Evolutionary conservation across 2,888 invertebrate genomes (phyloP).

Genomic region (Hartigia nigra): DNA sequence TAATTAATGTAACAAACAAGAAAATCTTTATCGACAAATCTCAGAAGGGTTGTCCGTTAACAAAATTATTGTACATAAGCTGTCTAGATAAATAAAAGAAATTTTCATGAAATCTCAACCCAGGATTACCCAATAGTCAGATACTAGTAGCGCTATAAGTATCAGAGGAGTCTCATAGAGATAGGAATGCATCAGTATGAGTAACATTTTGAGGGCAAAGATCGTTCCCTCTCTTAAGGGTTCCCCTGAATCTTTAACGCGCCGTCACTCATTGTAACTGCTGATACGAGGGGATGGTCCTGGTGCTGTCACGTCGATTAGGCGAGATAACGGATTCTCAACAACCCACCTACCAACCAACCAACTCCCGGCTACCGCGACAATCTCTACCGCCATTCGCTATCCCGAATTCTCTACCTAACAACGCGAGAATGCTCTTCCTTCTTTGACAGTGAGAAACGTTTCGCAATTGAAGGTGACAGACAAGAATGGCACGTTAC

Average conservation of each 20-base stretch:
- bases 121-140: neutral
- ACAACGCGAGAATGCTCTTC: constrained; percentile 40
- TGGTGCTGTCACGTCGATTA: constrained; percentile 53
- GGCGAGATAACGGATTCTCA: constrained; percentile 31
- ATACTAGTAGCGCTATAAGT: neutral
- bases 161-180: neutral
- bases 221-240: constrained; percentile 6
- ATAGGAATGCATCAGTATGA: neutral
- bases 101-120: neutral
- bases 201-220: neutral
- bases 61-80: neutral
- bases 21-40: neutral
- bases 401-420: constrained; percentile 36
- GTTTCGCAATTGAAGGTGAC: neutral
- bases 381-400: constrained; percentile 23
- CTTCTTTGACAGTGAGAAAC: constrained; percentile 1
- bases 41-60: neutral
- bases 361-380: neutral
- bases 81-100: neutral
- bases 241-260: constrained; percentile 48
- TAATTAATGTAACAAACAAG: neutral
- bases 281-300: constrained; percentile 41
- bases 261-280: constrained; percentile 55
- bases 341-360: constrained; percentile 1
- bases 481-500: neutral